Base-by-base conservation (phyloP, 2,797 vertebrate genomes). In the Cryptoblepharus egeriae region DNA sequence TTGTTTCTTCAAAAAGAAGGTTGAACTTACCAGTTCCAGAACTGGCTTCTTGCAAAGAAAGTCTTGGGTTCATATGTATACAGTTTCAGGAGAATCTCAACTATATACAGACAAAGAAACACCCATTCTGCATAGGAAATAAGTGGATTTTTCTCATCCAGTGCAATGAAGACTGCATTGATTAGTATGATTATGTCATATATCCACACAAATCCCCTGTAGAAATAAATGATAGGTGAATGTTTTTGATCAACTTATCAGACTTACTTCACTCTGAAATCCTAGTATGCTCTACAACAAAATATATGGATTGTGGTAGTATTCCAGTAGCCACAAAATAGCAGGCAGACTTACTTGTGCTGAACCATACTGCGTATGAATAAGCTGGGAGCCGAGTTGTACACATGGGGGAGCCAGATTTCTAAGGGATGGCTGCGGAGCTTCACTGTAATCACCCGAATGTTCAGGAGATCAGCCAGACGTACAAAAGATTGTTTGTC, bases 1-100 rank as follows among this genome's bases (percentile, higher is more conserved):
- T 49, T 49, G 45, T 49, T 49, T 49, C 45, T 49, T 49, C 55
- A 57, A 57, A 18, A 18, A 18, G 55, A 22, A 4, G 15, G 3
- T 4, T 57, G 9, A 32, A 89, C 95, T 96, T 88, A 98, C 98
- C 98, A 98, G 95, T 99, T 99, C 98, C 98, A 99, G 94, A 98
- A 98, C 88, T 96, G 96, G 88, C 96, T 97, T 85, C 87, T 96
- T 88, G 96, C 96, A 67, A 98, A 98, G 88, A 98, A 98, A 0
- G 92, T 90, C 20, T 95, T 93, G 0, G 98, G 98, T 83, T 99
- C 97, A 0, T 97, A 96, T 0, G 97, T 96, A 86, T 98, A 99
- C n/a, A 98, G 93, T 88, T 99, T 99, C 64, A 99, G 95, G 69
- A 93, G 96, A 87, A 99, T 98, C 95, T 99, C 98, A 2, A 96